Conservation (phyloP, 1,140 invertebrate genomes). For the Cydia splendana region DNA sequence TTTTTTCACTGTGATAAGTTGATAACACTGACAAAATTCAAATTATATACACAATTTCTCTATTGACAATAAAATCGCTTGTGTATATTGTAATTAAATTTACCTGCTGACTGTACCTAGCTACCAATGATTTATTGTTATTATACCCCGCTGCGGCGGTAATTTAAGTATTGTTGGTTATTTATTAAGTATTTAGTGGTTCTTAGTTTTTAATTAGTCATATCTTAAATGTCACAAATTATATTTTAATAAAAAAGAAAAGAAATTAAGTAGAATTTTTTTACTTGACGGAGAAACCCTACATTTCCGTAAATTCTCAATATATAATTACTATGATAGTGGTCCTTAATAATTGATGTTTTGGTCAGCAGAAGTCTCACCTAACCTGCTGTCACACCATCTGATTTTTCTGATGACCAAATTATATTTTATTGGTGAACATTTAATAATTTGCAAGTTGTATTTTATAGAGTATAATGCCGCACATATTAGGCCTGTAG, state of each 20-base stretch:
- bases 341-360: too few relatives aligned
- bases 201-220: conserved; percentile 3
- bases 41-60: not conserved
- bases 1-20: too few relatives aligned
- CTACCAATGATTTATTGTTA: conserved; percentile 28
- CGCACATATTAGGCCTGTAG: too few relatives aligned
- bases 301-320: too few relatives aligned
- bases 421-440: too few relatives aligned
- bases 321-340: too few relatives aligned
- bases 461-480: too few relatives aligned
- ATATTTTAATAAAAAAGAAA: not conserved
- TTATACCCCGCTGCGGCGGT: not conserved
- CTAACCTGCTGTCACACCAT: too few relatives aligned
- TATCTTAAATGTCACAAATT: conserved; percentile 27
- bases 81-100: not conserved
- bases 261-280: not conserved
- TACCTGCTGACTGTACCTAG: conserved; percentile 22
- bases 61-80: not conserved
- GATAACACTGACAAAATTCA: not conserved
- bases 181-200: conserved; percentile 28
- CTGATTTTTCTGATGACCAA: too few relatives aligned
- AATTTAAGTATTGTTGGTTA: conserved; percentile 26
- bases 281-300: not conserved
- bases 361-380: too few relatives aligned
- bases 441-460: too few relatives aligned